Conservation (phyloP, 2,888 invertebrate species). For the Priocnemis perturbator region DNA sequence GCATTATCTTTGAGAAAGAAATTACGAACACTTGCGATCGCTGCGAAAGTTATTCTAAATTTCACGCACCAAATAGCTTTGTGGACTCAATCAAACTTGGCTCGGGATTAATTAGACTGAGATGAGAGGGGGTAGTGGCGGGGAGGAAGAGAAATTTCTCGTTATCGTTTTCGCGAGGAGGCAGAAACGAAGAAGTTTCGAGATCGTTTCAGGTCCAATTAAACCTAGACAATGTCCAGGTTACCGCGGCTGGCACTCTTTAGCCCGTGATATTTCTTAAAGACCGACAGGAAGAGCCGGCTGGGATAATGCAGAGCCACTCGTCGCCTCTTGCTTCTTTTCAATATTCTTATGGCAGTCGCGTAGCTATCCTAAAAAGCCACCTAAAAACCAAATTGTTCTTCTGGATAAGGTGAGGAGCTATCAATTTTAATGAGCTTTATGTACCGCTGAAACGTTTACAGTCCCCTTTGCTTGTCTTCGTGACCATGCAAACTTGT, state of each 20-base stretch:
- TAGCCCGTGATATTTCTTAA: conserved; percentile 1
- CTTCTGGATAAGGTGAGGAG: too few relatives aligned
- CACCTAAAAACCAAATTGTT: background rate
- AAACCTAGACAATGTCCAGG: conserved; percentile 52
- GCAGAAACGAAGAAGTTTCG: conserved; percentile 47
- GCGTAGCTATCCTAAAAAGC: background rate
- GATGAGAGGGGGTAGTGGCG: conserved; percentile 22
- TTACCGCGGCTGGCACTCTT: conserved; percentile 30
- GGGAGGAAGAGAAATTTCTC: conserved; percentile 22
- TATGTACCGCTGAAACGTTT: too few relatives aligned
- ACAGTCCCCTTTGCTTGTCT: too few relatives aligned
- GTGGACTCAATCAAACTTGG: conserved; percentile 46
- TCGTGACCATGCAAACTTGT: too few relatives aligned
- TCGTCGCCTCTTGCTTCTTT: too few relatives aligned
- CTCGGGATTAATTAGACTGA: conserved; percentile 42
- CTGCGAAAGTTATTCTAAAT: conserved; percentile 8
- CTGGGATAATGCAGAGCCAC: too few relatives aligned
- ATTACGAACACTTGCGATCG: conserved; percentile 6
- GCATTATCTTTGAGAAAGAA: background rate
- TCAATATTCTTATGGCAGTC: too few relatives aligned
- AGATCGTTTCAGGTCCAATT: conserved; percentile 50
- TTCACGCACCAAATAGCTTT: conserved; percentile 21
- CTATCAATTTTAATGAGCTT: too few relatives aligned
- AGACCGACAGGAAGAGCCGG: background rate
- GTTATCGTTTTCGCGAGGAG: conserved; percentile 49